Evolutionary conservation across 2,797 vertebrate genomes (phyloP).

Genomic region (Ptychadena robeensis): DNA sequence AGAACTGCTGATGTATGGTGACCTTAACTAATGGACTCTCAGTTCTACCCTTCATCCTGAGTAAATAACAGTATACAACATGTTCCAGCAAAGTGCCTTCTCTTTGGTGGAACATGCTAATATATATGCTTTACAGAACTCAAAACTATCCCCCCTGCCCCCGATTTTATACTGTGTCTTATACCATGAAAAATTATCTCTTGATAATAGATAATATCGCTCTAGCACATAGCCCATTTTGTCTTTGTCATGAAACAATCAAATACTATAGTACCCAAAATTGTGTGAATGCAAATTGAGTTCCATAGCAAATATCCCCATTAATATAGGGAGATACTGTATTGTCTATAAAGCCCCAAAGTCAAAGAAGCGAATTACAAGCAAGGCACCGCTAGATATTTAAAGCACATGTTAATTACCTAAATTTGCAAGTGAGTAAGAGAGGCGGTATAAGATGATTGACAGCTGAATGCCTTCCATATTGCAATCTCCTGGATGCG

Average conservation of each 20-base stretch:
- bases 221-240: not conserved
- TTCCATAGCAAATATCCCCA: not conserved
- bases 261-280: not conserved
- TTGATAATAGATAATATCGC: no score
- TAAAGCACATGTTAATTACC: conserved; percentile 29
- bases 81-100: no score
- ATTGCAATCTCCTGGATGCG: conserved; percentile 43
- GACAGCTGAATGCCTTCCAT: conserved; percentile 45
- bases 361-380: conserved; percentile 12
- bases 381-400: conserved; percentile 1
- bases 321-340: conserved; percentile 10
- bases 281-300: not conserved
- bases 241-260: not conserved
- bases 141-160: no score
- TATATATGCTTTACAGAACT: no score
- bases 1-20: no score
- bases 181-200: no score
- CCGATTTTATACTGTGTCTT: no score
- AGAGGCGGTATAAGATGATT: conserved; percentile 31
- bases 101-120: no score
- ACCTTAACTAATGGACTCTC: no score
- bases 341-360: not conserved
- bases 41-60: no score
- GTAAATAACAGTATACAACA: no score
- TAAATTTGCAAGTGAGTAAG: conserved; percentile 45